phyloP scores from a whole-genome alignment of 1,140 invertebrate species.

The Gryon sp. region DNA sequence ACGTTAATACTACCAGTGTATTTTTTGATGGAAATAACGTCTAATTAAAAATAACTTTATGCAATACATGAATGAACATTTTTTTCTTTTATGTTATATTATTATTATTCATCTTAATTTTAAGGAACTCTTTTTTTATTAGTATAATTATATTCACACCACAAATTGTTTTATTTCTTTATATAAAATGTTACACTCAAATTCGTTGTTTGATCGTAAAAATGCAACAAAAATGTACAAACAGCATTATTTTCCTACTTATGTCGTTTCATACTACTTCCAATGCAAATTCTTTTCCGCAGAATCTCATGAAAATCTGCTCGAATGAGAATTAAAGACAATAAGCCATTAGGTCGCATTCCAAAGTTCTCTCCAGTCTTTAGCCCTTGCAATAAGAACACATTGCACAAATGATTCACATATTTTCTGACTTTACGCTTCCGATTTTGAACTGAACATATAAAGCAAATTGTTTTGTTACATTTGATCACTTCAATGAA shows the following conservation, averaged over 20 bases:
- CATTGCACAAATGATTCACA: slow-evolving; percentile 36
- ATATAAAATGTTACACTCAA: too few relatives aligned
- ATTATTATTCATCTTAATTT: too few relatives aligned
- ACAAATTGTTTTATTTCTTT: too few relatives aligned
- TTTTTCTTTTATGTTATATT: too few relatives aligned
- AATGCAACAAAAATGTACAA: slow-evolving; percentile 6
- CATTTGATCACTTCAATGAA: too few relatives aligned
- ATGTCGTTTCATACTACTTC: slow-evolving; percentile 14
- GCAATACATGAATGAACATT: too few relatives aligned
- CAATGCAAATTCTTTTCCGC: slow-evolving; percentile 18
- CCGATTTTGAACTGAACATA: not conserved
- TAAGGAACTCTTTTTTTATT: too few relatives aligned
- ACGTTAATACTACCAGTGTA: slow-evolving; percentile 22
- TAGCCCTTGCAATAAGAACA: slow-evolving; percentile 5
- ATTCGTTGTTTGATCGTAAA: not conserved
- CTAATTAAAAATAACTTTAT: slow-evolving; percentile 2
- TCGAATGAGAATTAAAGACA: slow-evolving; percentile 35
- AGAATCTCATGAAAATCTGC: slow-evolving; percentile 28
- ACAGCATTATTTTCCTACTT: slow-evolving; percentile 18
- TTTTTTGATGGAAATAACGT: slow-evolving; percentile 14
- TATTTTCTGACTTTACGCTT: slow-evolving; percentile 32
- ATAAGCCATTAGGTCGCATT: slow-evolving; percentile 39
- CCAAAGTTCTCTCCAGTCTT: slow-evolving; percentile 29
- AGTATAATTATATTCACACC: too few relatives aligned
- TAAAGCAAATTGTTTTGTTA: too few relatives aligned